phyloP scores from a whole-genome alignment of 2,888 invertebrate species.

The Nineta flava region DNA sequence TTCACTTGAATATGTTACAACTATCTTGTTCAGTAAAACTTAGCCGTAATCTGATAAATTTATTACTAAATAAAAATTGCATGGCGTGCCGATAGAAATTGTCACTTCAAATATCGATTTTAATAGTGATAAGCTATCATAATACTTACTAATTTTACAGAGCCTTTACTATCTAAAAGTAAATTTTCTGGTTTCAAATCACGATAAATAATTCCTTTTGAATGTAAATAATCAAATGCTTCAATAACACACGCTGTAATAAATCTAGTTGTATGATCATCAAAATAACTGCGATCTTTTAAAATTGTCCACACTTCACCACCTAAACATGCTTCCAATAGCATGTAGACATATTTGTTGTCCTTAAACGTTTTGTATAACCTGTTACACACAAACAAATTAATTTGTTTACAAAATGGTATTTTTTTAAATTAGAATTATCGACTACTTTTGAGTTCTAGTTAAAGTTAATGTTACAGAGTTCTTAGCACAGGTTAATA shows the following conservation, averaged over 20 bases:
- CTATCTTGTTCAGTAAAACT: no score
- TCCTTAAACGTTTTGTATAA: constrained; percentile 51
- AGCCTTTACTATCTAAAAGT: constrained; percentile 41
- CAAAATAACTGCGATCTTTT: constrained; percentile 45
- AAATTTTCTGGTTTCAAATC: constrained; percentile 60
- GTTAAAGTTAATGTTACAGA: no score
- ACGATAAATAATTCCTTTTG: constrained; percentile 40
- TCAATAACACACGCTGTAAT: constrained; percentile 53
- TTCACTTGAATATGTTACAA: no score
- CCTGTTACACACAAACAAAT: constrained; percentile 26
- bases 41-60: no score
- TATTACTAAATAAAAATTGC: no score
- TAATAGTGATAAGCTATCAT: no score
- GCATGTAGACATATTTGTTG: constrained; percentile 53
- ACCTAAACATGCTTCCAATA: constrained; percentile 54
- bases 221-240: constrained; percentile 52
- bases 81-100: no score
- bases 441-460: no score
- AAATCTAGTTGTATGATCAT: constrained; percentile 47
- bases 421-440: background rate
- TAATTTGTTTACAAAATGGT: background rate
- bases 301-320: constrained; percentile 60
- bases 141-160: constrained; percentile 44
- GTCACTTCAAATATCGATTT: no score
- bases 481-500: no score